Conservation (phyloP, 1,140 invertebrate species). For the Laupala kohalensis region DNA sequence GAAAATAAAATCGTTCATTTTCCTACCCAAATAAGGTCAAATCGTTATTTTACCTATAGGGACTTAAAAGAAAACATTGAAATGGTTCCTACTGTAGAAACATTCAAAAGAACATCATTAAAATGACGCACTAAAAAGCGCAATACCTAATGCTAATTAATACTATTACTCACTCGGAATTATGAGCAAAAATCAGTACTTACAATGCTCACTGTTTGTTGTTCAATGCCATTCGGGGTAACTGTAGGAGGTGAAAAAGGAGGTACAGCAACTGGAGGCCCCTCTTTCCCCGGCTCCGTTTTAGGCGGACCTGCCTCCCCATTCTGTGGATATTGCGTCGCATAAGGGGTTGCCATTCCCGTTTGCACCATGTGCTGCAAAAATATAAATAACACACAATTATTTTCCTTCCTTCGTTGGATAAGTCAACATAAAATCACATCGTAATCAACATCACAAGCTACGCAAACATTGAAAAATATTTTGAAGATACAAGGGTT, state of each 20-base stretch:
- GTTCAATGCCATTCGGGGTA: slow-evolving; percentile 33
- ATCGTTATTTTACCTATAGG: too few species aligned
- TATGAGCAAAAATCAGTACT: slow-evolving; percentile 13
- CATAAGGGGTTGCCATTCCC: slow-evolving; percentile 73
- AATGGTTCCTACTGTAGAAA: not conserved
- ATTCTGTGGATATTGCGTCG: slow-evolving; percentile 54
- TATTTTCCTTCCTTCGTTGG: too few species aligned
- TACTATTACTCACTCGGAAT: too few species aligned
- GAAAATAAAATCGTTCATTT: too few species aligned
- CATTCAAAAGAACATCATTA: not conserved
- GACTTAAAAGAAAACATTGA: too few species aligned
- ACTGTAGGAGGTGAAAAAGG: slow-evolving; percentile 22
- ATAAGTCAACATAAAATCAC: too few species aligned
- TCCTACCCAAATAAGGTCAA: too few species aligned
- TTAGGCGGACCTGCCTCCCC: slow-evolving; percentile 20
- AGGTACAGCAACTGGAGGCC: slow-evolving; percentile 19
- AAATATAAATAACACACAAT: slow-evolving; percentile 26
- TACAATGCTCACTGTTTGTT: slow-evolving; percentile 30
- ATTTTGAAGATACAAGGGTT: too few species aligned
- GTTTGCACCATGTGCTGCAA: slow-evolving; percentile 92
- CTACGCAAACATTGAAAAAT: too few species aligned
- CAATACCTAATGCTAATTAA: too few species aligned
- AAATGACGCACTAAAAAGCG: not conserved
- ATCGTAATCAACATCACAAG: too few species aligned
- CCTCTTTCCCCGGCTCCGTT: slow-evolving; percentile 41